Evolutionary conservation across 2,888 invertebrate species (phyloP).

Genomic region (Drosophila quasianomalipes): DNA sequence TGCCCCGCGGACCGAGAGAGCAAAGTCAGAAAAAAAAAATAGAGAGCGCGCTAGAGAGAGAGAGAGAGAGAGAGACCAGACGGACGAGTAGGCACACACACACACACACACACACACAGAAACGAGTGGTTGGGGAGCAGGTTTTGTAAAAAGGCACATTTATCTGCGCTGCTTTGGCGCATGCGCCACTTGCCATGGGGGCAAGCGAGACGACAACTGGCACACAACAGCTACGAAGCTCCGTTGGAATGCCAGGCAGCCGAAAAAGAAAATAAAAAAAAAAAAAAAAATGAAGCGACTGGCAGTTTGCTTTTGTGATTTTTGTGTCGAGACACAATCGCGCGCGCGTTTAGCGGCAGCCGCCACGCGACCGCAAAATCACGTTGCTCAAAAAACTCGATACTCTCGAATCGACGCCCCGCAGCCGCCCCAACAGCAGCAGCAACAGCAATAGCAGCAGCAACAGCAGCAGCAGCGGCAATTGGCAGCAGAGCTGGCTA

Average conservation of each 20-base stretch:
- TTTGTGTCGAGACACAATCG: constrained; percentile 70
- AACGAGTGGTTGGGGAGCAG: constrained; percentile 58
- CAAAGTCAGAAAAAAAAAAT: constrained; percentile 30
- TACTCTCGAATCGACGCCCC: constrained; percentile 59
- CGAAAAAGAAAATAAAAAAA: constrained; percentile 1
- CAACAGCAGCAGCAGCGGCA: background rate
- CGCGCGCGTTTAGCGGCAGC: constrained; percentile 67
- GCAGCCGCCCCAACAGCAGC: constrained; percentile 21
- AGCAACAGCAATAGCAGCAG: background rate
- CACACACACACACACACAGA: constrained; percentile 16
- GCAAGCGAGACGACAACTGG: constrained; percentile 58
- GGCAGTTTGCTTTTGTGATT: constrained; percentile 63
- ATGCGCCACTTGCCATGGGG: constrained; percentile 52
- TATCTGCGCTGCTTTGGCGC: constrained; percentile 73
- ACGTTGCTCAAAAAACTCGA: constrained; percentile 14
- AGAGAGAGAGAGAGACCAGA: constrained; percentile 35
- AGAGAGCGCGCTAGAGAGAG: constrained; percentile 25
- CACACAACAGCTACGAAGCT: constrained; percentile 21
- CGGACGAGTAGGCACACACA: constrained; percentile 42
- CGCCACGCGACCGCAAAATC: constrained; percentile 66
- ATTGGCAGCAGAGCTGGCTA: constrained; percentile 33
- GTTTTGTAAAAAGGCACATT: constrained; percentile 49
- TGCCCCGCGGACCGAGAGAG: constrained; percentile 51
- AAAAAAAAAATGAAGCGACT: constrained; percentile 52
- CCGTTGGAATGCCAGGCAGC: constrained; percentile 66